A percentile compares a stretch with the other conserved stretches of the same genome.
These are phyloP conservation scores for Scarus forsteni DNA, from an alignment of 2,797 vertebrate genomes.

Conservation along the genomic window DNA sequence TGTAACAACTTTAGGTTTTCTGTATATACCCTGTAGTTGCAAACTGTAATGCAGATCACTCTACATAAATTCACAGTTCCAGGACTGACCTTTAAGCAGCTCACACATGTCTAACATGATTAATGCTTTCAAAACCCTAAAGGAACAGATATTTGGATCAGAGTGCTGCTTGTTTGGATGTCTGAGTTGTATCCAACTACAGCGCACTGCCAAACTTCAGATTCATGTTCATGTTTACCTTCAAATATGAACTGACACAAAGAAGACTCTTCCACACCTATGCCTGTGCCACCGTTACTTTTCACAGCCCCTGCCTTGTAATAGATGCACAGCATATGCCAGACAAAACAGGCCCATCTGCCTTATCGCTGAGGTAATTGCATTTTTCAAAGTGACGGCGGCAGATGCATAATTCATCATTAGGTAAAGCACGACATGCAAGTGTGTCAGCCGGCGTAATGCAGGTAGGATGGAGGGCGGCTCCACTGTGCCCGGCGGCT, in stretches of 20 bases:
- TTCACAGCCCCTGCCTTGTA: constrained; percentile 59
- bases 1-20: too few relatives aligned
- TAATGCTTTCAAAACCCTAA: constrained; percentile 5
- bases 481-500: constrained; percentile 50
- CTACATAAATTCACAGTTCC: neutral
- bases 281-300: constrained; percentile 32
- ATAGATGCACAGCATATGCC: constrained; percentile 79
- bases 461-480: constrained; percentile 53
- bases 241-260: constrained; percentile 7
- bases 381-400: constrained; percentile 82
- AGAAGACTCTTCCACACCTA: constrained; percentile 18
- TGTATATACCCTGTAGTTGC: neutral
- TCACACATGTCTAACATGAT: constrained; percentile 8
- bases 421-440: constrained; percentile 69
- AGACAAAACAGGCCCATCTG: constrained; percentile 84
- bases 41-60: neutral
- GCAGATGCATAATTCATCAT: constrained; percentile 84
- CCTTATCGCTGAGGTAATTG: constrained; percentile 82
- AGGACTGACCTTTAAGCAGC: constrained; percentile 8
- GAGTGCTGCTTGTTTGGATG: neutral
- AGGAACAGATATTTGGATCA: neutral
- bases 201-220: constrained; percentile 7
- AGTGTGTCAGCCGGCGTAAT: constrained; percentile 61
- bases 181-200: constrained; percentile 1
- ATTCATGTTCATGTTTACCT: constrained; percentile 5